Evolutionary conservation across 2,888 invertebrate genomes (phyloP).

Genomic region (Sinopyrophorus schimmeli): DNA sequence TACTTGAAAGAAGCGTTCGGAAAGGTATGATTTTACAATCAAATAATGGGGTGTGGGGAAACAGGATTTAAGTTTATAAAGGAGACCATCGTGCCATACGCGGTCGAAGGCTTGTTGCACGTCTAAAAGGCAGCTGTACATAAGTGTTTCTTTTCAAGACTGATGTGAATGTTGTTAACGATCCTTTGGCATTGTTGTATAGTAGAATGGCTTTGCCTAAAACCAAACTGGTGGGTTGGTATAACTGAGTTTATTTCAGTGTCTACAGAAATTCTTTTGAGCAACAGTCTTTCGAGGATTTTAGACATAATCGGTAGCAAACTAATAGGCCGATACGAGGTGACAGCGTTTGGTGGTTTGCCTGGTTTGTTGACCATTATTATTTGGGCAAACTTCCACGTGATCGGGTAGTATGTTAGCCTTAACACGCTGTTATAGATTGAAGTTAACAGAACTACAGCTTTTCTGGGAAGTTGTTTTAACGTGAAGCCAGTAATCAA

Average conservation of each 20-base stretch:
- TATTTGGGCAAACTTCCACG: constrained; percentile 6
- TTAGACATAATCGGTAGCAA: constrained; percentile 8
- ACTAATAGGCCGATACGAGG: constrained; percentile 6
- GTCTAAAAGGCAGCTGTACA: constrained; percentile 11
- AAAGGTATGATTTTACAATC: constrained; percentile 9
- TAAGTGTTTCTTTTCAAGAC: constrained; percentile 8
- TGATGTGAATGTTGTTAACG: constrained; percentile 8
- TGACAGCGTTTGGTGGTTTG: constrained; percentile 1
- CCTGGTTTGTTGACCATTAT: constrained; percentile 5
- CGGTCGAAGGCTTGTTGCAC: constrained; percentile 6
- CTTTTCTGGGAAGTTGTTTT: constrained; percentile 13
- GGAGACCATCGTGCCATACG: constrained; percentile 18
- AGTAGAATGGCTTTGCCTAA: constrained; percentile 4
- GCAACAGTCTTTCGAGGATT: background rate
- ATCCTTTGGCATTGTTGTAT: constrained; percentile 14
- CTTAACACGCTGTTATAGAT: constrained; percentile 7
- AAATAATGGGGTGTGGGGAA: constrained; percentile 11
- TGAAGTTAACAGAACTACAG: background rate
- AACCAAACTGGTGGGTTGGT: constrained; percentile 6
- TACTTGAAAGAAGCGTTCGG: constrained; percentile 13
- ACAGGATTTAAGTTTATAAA: constrained; percentile 11
- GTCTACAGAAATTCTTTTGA: constrained; percentile 9
- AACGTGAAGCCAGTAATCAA: background rate
- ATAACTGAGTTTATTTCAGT: constrained; percentile 11
- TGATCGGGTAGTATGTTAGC: constrained; percentile 5